A percentile compares a stretch with the other conserved stretches of the same genome.
These are phyloP conservation scores for Onchidella celtica DNA, from an alignment of 2,888 invertebrate species.

Conservation along the genomic window DNA sequence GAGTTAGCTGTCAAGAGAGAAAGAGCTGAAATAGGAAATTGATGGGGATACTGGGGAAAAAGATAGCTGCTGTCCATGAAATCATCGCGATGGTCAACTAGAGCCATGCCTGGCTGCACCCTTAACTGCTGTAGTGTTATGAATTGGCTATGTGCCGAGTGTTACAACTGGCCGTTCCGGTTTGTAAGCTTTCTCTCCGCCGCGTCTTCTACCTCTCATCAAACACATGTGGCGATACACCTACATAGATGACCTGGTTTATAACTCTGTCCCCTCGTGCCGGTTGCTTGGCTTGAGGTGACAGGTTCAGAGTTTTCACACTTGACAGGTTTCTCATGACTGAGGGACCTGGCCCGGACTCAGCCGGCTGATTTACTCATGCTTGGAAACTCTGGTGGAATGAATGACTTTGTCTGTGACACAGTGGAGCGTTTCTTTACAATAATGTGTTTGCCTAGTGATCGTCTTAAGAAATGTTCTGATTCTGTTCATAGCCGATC, in stretches of 20 bases:
- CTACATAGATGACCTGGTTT: neutral
- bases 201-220: neutral
- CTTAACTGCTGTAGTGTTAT: too few species aligned
- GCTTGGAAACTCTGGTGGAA: neutral
- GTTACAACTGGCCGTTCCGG: neutral
- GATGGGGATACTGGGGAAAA: too few species aligned
- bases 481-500: too few species aligned
- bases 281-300: neutral
- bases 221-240: neutral
- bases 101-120: too few species aligned
- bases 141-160: too few species aligned
- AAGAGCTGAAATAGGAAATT: too few species aligned
- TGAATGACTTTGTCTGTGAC: neutral
- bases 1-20: too few species aligned
- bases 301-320: neutral
- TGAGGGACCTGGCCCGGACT: neutral
- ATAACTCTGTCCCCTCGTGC: neutral
- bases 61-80: too few species aligned
- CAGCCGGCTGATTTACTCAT: neutral
- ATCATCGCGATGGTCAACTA: too few species aligned
- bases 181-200: neutral
- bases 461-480: too few species aligned
- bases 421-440: too few species aligned
- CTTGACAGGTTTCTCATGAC: neutral
- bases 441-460: too few species aligned